phyloP scores from a whole-genome alignment of 2,888 invertebrate genomes.

The Noctua fimbriata region DNA sequence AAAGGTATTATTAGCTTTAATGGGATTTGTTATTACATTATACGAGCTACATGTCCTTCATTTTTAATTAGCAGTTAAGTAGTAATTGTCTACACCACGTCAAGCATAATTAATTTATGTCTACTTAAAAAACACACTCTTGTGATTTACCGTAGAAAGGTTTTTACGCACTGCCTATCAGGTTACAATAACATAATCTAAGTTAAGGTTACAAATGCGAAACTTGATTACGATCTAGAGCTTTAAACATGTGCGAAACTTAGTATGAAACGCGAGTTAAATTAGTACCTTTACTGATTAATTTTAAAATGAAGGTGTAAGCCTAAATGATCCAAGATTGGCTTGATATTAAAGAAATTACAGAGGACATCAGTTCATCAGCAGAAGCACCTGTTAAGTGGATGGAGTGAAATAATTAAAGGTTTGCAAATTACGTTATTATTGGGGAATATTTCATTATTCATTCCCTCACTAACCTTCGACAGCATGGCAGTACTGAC shows the following conservation, averaged over 20 bases:
- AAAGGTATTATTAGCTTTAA: conserved; percentile 44
- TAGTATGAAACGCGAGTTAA: not conserved
- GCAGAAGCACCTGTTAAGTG: conserved; percentile 51
- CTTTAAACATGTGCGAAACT: not conserved
- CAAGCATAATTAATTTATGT: conserved; percentile 6
- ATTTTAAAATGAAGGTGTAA: not conserved
- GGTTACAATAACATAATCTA: not conserved
- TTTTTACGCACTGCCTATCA: not conserved
- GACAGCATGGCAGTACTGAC: not conserved
- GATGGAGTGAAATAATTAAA: conserved; percentile 31
- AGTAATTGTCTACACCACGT: conserved; percentile 23
- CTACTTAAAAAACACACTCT: not conserved
- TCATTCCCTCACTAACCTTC: not conserved
- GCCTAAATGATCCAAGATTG: conserved; percentile 19
- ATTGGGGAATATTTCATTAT: conserved; percentile 19
- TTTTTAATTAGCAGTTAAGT: conserved; percentile 30
- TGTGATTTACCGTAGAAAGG: not conserved
- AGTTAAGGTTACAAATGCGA: not conserved
- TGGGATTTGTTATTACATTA: conserved; percentile 39
- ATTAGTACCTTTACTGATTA: not conserved
- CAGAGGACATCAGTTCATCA: conserved; percentile 13
- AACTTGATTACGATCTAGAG: not conserved
- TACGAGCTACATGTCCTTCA: conserved; percentile 3
- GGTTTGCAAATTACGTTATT: conserved; percentile 40
- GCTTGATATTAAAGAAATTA: conserved; percentile 23